Percentiles rank a stretch among this genome's conserved stretches.
These are phyloP conservation scores for Bombus polaris DNA, from an alignment of 1,140 invertebrate species.

Conservation along the genomic window DNA sequence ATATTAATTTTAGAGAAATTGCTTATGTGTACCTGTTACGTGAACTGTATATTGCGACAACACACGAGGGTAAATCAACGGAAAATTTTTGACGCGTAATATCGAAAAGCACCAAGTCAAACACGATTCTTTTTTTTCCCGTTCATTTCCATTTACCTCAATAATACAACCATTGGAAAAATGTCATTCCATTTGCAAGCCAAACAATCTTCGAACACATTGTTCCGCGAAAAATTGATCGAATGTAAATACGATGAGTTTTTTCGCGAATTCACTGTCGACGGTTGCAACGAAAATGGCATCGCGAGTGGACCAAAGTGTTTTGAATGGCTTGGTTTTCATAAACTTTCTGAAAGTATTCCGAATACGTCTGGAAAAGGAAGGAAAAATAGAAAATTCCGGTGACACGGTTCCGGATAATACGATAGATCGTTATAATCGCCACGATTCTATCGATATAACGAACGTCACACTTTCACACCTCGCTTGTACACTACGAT, in stretches of 20 bases:
- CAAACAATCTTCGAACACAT: background rate
- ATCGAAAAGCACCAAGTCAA: background rate
- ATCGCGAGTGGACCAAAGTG: background rate
- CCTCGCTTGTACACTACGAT: constrained; percentile 5
- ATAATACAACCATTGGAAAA: background rate
- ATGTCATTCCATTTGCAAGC: background rate
- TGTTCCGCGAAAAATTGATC: constrained; percentile 11
- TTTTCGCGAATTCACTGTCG: background rate
- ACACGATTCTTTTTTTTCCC: background rate
- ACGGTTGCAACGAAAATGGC: background rate
- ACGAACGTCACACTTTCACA: constrained; percentile 13
- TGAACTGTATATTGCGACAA: too few relatives aligned
- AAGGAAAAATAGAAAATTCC: background rate
- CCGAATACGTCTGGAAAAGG: too few relatives aligned
- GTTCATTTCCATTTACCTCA: background rate
- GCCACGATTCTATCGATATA: background rate
- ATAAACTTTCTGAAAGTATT: too few relatives aligned
- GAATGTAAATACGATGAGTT: background rate
- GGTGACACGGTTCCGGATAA: background rate
- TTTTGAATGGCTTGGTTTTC: too few relatives aligned
- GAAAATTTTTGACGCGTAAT: background rate
- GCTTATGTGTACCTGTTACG: background rate
- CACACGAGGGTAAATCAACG: background rate
- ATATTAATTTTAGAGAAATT: background rate
- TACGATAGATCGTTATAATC: background rate